Conservation (phyloP, 2,888 invertebrate species). For the Zaprionus bogoriensis region DNA sequence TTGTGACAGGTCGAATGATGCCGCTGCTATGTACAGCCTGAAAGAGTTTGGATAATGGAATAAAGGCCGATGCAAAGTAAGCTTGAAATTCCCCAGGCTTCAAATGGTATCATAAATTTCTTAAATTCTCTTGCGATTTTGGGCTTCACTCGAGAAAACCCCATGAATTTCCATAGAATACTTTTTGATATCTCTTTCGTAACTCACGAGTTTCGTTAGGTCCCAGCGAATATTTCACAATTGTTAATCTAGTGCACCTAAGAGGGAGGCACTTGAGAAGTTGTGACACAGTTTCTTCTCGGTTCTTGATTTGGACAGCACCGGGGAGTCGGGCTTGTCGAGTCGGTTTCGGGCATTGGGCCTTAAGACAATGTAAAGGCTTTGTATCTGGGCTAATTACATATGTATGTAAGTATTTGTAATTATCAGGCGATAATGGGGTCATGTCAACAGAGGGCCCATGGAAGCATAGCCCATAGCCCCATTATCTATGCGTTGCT, state of each 20-base stretch:
- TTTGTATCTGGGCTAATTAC: conserved; percentile 65
- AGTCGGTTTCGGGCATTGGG: background rate
- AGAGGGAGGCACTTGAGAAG: conserved; percentile 50
- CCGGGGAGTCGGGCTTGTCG: conserved; percentile 3
- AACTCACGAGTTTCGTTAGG: background rate
- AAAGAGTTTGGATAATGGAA: background rate
- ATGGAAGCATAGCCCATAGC: conserved; percentile 34
- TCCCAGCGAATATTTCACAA: conserved; percentile 30
- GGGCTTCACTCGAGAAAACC: background rate
- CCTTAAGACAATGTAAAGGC: conserved; percentile 49
- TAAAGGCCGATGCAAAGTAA: too few species aligned
- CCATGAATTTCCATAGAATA: background rate
- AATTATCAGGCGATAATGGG: conserved; percentile 72
- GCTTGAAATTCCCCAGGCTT: background rate
- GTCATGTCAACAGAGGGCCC: conserved; percentile 68
- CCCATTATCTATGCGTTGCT: conserved; percentile 50
- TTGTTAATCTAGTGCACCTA: conserved; percentile 38
- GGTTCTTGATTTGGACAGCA: conserved; percentile 7
- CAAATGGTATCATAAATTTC: too few species aligned
- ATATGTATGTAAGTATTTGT: conserved; percentile 50
- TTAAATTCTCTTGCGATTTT: background rate
- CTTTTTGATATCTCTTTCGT: background rate
- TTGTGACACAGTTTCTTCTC: conserved; percentile 50
- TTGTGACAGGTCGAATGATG: conserved; percentile 78
- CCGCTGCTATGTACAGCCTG: conserved; percentile 80